phyloP scores from a whole-genome alignment of 2,113 vertebrate genomes.

The Neolamprologus ventralis region DNA sequence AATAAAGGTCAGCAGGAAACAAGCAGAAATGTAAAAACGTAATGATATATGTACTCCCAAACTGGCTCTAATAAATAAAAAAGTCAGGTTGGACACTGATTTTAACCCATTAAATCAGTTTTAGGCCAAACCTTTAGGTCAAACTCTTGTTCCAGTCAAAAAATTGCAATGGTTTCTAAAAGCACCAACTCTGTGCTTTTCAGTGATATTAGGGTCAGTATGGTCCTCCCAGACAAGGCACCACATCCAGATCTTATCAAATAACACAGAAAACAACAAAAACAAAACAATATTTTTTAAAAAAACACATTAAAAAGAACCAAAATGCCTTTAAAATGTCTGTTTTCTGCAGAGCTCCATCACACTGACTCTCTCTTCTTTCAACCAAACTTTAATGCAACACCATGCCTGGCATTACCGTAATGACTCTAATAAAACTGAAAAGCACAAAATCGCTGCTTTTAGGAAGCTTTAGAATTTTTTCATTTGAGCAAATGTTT shows the following conservation, averaged over 20 bases:
- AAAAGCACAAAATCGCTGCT: not conserved
- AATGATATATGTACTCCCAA: not conserved
- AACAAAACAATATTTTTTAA: not conserved
- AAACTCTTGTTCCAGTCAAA: not conserved
- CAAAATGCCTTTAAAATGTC: fast-evolving
- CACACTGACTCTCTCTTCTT: not conserved
- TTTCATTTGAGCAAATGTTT: not conserved
- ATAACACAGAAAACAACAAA: not conserved
- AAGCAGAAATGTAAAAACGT: not conserved
- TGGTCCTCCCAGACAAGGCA: not conserved
- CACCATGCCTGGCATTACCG: fast-evolving
- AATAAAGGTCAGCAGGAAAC: not conserved
- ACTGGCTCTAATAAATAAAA: not conserved
- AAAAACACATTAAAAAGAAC: not conserved
- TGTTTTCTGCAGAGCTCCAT: not conserved
- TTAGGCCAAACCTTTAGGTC: not conserved
- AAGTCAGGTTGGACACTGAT: not conserved
- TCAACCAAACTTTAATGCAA: not conserved
- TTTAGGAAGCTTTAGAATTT: not conserved
- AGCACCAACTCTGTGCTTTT: not conserved
- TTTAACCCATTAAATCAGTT: not conserved
- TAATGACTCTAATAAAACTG: not conserved
- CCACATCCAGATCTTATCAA: not conserved
- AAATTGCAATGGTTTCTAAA: not conserved
- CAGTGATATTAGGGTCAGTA: not conserved